Evolutionary conservation across 1,140 invertebrate species (phyloP).

Genomic region (Eurosta solidaginis): DNA sequence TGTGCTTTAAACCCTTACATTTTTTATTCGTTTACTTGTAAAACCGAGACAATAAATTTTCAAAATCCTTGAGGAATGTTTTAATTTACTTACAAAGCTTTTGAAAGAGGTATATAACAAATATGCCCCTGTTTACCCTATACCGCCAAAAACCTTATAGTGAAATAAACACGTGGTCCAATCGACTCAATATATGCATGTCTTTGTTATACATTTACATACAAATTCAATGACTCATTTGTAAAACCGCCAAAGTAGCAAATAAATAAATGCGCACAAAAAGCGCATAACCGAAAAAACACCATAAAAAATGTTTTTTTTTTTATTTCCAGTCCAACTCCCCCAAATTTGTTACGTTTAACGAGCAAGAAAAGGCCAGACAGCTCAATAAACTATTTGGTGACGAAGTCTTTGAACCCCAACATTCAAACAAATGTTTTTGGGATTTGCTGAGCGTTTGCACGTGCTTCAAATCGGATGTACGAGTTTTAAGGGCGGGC

Average conservation of each 20-base stretch:
- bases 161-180: neutral
- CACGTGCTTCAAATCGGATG: neutral
- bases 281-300: neutral
- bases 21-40: too few relatives aligned
- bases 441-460: constrained; percentile 1
- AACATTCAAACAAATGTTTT: too few relatives aligned
- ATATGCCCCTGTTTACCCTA: too few relatives aligned
- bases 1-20: too few relatives aligned
- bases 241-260: neutral
- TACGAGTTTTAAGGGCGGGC: neutral
- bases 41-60: too few relatives aligned
- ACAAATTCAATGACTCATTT: constrained; percentile 7
- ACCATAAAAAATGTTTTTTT: too few relatives aligned
- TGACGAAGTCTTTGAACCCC: neutral
- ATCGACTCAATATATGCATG: too few relatives aligned
- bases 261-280: neutral
- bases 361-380: neutral
- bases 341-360: neutral
- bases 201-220: neutral
- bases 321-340: neutral
- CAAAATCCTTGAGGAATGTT: too few relatives aligned
- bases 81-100: too few relatives aligned
- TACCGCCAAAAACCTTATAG: neutral
- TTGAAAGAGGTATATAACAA: too few relatives aligned
- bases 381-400: constrained; percentile 2